A percentile compares a stretch with the other conserved stretches of the same genome.
These are phyloP conservation scores for Gallinago undulata DNA, from an alignment of 2,113 vertebrate species.

Conservation along the genomic window DNA sequence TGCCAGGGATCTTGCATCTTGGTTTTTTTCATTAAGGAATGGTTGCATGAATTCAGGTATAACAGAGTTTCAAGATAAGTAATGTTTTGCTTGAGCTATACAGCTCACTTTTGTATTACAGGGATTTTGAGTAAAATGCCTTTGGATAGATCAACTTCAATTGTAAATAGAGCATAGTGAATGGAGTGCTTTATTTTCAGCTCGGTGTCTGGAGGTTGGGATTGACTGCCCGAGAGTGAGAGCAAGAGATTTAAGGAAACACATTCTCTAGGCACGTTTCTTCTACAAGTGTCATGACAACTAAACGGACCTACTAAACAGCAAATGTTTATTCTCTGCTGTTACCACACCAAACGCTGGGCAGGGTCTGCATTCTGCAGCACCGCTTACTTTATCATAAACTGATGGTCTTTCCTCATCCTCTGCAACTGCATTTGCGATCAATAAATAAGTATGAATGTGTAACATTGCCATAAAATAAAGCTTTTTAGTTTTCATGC, in stretches of 20 bases:
- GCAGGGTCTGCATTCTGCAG: background rate
- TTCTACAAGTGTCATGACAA: background rate
- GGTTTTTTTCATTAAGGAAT: background rate
- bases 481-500: background rate
- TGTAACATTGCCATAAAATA: background rate
- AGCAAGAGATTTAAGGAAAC: background rate
- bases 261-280: background rate
- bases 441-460: background rate
- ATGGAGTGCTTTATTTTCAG: background rate
- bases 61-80: background rate
- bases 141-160: background rate
- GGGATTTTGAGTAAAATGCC: background rate
- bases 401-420: background rate
- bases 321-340: background rate
- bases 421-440: background rate
- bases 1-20: background rate
- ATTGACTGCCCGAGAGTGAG: background rate
- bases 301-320: background rate
- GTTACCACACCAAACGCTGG: background rate
- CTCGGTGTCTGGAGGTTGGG: background rate
- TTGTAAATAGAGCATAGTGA: background rate
- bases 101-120: background rate
- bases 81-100: background rate
- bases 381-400: background rate
- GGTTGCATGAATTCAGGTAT: background rate